These are phyloP conservation scores for Argopecten irradians DNA, from an alignment of 1,140 invertebrate species.

Conservation along the genomic window DNA sequence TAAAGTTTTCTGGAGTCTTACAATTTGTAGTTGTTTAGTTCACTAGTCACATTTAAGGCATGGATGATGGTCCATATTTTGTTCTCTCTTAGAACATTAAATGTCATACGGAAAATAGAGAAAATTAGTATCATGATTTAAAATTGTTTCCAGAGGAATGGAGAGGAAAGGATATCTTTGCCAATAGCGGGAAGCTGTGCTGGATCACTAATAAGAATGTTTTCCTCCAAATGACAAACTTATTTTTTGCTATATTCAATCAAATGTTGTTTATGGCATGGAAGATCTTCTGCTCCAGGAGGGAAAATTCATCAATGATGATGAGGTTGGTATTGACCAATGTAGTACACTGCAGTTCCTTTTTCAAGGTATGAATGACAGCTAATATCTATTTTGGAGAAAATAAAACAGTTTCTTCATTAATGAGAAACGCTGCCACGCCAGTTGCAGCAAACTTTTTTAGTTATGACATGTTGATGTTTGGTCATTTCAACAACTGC, in stretches of 20 bases:
- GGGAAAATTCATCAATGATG: no score
- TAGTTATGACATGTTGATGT: background rate
- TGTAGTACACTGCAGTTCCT: background rate
- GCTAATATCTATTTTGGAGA: background rate
- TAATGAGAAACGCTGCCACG: background rate
- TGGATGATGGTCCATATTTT: no score
- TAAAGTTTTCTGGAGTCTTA: no score
- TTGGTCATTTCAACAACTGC: background rate
- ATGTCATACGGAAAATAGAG: no score
- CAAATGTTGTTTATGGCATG: background rate
- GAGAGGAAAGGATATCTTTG: background rate
- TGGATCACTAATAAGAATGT: background rate
- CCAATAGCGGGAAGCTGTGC: background rate
- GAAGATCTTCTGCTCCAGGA: background rate
- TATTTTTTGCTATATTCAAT: background rate
- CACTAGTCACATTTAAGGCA: no score
- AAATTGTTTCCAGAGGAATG: background rate
- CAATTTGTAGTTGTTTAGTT: no score
- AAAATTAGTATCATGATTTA: background rate
- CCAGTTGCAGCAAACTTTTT: background rate
- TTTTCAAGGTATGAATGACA: background rate
- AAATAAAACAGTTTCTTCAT: background rate
- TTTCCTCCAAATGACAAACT: constrained; percentile 13
- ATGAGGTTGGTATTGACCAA: no score
- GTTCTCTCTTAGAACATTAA: no score